Evolutionary conservation across 92 coral and sea anemone species (phyloP).

Genomic region (Siderastrea radians): DNA sequence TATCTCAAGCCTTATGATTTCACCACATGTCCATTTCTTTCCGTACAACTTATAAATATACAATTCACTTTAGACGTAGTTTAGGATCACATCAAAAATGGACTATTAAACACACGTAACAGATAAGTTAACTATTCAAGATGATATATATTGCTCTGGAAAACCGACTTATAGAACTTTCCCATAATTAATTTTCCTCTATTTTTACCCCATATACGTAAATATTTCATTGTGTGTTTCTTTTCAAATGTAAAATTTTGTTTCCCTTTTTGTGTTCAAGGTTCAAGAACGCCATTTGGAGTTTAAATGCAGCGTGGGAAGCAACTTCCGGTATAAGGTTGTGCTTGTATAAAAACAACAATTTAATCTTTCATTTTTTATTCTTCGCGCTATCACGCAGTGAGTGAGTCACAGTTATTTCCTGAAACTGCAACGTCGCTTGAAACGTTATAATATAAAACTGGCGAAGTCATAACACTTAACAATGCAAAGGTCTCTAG

Average conservation of each 20-base stretch:
- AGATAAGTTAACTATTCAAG: not conserved
- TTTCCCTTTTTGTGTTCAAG: not conserved
- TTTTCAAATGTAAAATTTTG: constrained; percentile 8
- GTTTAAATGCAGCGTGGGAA: not conserved
- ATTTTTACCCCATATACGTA: constrained; percentile 10
- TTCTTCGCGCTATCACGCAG: constrained; percentile 8
- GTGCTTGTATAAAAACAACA: constrained; percentile 9
- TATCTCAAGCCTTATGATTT: not conserved
- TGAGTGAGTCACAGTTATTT: not conserved
- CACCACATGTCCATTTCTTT: too few species aligned
- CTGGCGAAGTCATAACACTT: not conserved
- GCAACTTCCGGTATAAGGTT: constrained; percentile 17
- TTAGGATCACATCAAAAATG: not conserved
- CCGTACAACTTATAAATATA: not conserved
- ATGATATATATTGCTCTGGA: constrained; percentile 15
- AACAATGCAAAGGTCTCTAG: constrained; percentile 1
- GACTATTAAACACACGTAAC: not conserved
- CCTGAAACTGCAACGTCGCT: constrained; percentile 4
- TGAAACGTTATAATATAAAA: not conserved
- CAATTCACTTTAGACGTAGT: not conserved
- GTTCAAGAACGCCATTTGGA: not conserved
- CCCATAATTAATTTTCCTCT: not conserved
- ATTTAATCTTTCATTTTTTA: constrained; percentile 1
- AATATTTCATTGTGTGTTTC: constrained; percentile 4
- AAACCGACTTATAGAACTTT: not conserved